Base-by-base conservation (phyloP, 1,140 invertebrate genomes). In the Teleogryllus occipitalis region DNA sequence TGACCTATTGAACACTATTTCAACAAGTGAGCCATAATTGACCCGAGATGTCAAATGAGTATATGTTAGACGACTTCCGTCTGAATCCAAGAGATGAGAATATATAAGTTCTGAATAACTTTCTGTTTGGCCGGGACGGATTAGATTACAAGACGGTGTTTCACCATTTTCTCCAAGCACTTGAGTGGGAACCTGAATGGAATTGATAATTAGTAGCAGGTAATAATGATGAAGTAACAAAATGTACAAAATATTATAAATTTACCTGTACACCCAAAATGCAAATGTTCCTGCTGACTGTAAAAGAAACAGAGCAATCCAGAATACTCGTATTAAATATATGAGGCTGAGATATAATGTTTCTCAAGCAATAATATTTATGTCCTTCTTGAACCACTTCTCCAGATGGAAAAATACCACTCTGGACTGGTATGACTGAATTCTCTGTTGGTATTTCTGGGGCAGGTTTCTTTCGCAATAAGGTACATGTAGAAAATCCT, bases 31-130 rank as follows among this genome's bases (percentile, higher is more conserved):
- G 54, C 90, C 87, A 83, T 90, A 91, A 0, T 88, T 86, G 74
- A 91, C 93, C 81, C 92, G 90, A 80, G 90, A 91, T 72, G 93
- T 93, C 83, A 92, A 94, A 85, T 95, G 93, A 10, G 93, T 94
- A 84, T 94, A 94, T 2, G 93, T 93, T 79, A 95, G 88, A 7
- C 93, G 86, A 65, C 90, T 91, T 10, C 92, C 92, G 84, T 93
- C 92, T 47, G 90, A 90, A 86, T 95, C 93, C 81, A 94, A 87
- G 48, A 95, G 87, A 87, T 94, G 92, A 14, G 93, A 93, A 83
- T 94, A 94, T 48, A 95, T 88, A 78, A 94, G 89, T 87, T 95
- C 93, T 0, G 91, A 90, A 85, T 95, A 95, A 83, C 84, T 85
- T 7, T 83, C 84, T 18, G 47, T 27, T 47, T 54, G 72, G 27